These are phyloP conservation scores for Tethea ocularis DNA, from an alignment of 2,888 invertebrate genomes.

Conservation along the genomic window DNA sequence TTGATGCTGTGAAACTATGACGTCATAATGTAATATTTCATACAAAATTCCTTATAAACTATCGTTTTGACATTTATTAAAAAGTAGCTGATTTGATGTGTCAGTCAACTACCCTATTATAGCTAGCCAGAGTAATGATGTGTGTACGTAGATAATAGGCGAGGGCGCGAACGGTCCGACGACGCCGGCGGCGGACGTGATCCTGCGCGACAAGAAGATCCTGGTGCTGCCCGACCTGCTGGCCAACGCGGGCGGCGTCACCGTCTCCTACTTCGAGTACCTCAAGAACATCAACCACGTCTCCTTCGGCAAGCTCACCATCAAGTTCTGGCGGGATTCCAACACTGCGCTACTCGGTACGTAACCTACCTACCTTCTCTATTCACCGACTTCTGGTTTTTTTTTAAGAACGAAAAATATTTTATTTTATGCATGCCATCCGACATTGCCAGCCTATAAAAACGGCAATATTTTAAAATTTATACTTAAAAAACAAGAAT, in stretches of 20 bases:
- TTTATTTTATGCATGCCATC: too few species aligned
- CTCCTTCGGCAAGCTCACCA: conserved; percentile 92
- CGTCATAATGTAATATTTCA: too few species aligned
- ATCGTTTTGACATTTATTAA: too few species aligned
- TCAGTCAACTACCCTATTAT: too few species aligned
- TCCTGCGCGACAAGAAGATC: conserved; percentile 88
- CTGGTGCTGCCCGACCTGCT: conserved; percentile 92
- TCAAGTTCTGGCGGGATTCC: conserved; percentile 94
- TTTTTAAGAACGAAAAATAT: too few species aligned
- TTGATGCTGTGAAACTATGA: too few species aligned
- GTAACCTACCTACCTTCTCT: background rate
- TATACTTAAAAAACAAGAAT: too few species aligned
- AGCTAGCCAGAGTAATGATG: background rate
- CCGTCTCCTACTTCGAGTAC: conserved; percentile 96
- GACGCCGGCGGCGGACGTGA: conserved; percentile 92
- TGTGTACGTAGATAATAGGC: conserved; percentile 86
- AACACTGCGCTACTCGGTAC: conserved; percentile 91
- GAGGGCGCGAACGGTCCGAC: conserved; percentile 97
- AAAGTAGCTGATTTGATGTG: too few species aligned
- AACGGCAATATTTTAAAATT: too few species aligned
- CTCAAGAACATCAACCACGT: conserved; percentile 95
- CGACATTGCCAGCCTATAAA: too few species aligned
- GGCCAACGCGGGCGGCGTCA: conserved; percentile 93
- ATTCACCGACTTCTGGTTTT: too few species aligned
- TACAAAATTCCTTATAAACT: too few species aligned